phyloP scores from a whole-genome alignment of 2,888 invertebrate species.

The Lagria hirta region DNA sequence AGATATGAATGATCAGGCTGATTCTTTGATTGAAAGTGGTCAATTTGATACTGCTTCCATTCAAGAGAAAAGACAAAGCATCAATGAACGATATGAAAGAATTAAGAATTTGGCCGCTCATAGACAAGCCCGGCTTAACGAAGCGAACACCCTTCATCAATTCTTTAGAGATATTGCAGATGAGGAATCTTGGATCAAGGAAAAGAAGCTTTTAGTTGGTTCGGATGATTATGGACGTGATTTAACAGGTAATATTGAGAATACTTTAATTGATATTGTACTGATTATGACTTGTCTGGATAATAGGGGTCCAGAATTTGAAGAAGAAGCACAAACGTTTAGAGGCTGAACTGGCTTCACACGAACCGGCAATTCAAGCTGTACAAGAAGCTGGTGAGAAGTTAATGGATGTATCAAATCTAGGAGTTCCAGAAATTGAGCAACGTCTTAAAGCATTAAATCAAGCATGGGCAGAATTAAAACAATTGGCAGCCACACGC shows the following conservation, averaged over 20 bases:
- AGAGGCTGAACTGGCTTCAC: slow-evolving; percentile 96
- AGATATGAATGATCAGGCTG: slow-evolving; percentile 94
- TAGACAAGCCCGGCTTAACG: slow-evolving; percentile 87
- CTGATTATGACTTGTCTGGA: too few species aligned
- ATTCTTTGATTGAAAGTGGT: slow-evolving; percentile 92
- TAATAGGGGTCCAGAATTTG: slow-evolving; percentile 95
- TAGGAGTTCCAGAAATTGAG: slow-evolving; percentile 91
- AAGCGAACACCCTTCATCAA: slow-evolving; percentile 97
- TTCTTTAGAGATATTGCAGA: slow-evolving; percentile 99
- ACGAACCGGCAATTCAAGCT: slow-evolving; percentile 95
- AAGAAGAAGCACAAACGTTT: slow-evolving; percentile 98
- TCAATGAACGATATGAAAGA: slow-evolving; percentile 95
- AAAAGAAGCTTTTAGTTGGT: slow-evolving; percentile 95
- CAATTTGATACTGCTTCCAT: slow-evolving; percentile 98
- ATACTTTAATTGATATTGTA: too few species aligned
- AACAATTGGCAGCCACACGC: slow-evolving; percentile 80
- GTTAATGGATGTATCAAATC: slow-evolving; percentile 90
- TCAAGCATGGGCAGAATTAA: slow-evolving; percentile 92
- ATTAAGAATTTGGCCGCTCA: slow-evolving; percentile 91
- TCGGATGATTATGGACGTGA: slow-evolving; percentile 99
- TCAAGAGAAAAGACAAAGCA: slow-evolving; percentile 90
- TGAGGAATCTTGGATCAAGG: slow-evolving; percentile 99
- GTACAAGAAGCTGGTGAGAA: slow-evolving; percentile 88
- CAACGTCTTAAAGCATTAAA: slow-evolving; percentile 81
- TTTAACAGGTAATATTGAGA: too few species aligned